Evolutionary conservation across 2,888 invertebrate genomes (phyloP).

Genomic region (Ophonus ardosiacus): DNA sequence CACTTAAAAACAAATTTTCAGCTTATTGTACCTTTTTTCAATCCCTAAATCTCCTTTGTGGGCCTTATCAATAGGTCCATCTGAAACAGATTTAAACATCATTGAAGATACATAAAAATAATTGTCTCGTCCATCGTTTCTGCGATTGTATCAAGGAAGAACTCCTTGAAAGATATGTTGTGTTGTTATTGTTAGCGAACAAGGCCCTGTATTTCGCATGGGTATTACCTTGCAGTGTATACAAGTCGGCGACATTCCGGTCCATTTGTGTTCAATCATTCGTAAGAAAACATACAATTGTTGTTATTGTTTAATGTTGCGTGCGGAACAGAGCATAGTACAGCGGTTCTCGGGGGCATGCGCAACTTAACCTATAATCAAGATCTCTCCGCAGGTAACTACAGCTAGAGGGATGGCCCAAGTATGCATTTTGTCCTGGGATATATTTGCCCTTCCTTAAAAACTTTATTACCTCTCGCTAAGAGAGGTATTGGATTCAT

Average conservation of each 20-base stretch:
- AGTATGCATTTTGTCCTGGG: not conserved
- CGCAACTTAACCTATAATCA: slow-evolving; percentile 43
- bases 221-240: slow-evolving; percentile 50
- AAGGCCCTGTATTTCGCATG: slow-evolving; percentile 36
- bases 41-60: not conserved
- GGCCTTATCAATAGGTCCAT: slow-evolving; percentile 5
- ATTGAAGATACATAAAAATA: slow-evolving; percentile 42
- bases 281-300: slow-evolving; percentile 60
- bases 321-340: slow-evolving; percentile 11
- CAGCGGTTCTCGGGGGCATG: slow-evolving; percentile 23
- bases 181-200: slow-evolving; percentile 8
- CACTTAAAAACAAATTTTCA: not conserved
- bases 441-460: not conserved
- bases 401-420: not conserved
- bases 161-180: not conserved
- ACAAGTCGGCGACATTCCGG: slow-evolving; percentile 56
- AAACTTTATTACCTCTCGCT: too few species aligned
- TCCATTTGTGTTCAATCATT: slow-evolving; percentile 61
- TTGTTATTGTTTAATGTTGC: slow-evolving; percentile 63
- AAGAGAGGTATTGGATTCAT: too few species aligned
- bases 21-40: not conserved
- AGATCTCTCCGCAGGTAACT: slow-evolving; percentile 41
- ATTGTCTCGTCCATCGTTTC: slow-evolving; percentile 4
- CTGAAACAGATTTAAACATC: slow-evolving; percentile 39
- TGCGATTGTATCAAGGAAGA: slow-evolving; percentile 21